Percentiles rank a stretch among this genome's conserved stretches.
Conservation (phyloP, 2,113 vertebrate species). For the Corvus moneduloides region DNA sequence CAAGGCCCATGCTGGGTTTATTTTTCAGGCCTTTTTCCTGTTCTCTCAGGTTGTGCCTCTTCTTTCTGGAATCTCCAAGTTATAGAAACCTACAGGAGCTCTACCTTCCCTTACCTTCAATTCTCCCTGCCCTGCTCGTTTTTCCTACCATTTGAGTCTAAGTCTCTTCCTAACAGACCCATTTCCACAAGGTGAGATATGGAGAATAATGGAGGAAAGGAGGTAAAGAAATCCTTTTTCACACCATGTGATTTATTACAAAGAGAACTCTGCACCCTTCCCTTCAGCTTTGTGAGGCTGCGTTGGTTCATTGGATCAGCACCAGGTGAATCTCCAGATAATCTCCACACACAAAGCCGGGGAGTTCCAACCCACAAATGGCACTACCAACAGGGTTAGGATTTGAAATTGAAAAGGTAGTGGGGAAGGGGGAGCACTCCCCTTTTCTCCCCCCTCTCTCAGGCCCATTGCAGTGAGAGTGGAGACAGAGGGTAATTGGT, state of each 20-base stretch:
- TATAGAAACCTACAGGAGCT: not conserved
- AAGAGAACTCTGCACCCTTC: slow-evolving; percentile 30
- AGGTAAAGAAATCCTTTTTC: slow-evolving; percentile 72
- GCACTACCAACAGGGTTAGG: not conserved
- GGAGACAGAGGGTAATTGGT: not conserved
- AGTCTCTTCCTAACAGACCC: slow-evolving; percentile 41
- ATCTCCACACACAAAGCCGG: slow-evolving; percentile 25
- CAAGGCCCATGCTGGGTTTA: not conserved
- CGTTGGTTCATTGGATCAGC: slow-evolving; percentile 56
- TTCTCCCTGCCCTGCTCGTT: not conserved
- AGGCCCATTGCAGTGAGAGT: not conserved
- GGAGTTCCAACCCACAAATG: slow-evolving; percentile 26
- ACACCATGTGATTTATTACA: slow-evolving; percentile 54
- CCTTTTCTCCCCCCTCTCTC: too few relatives aligned
- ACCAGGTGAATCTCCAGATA: slow-evolving; percentile 58
- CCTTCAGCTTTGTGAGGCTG: slow-evolving; percentile 46
- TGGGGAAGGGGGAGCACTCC: not conserved
- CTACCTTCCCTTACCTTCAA: not conserved
- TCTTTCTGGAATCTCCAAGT: not conserved
- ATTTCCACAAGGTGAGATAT: slow-evolving; percentile 46
- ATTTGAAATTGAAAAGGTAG: not conserved
- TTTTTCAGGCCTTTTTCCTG: not conserved
- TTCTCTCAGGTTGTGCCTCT: not conserved
- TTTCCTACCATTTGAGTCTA: not conserved
- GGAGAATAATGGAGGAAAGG: slow-evolving; percentile 60